phyloP scores from a whole-genome alignment of 2,797 vertebrate genomes.

The Brachyrhaphis roseni region DNA sequence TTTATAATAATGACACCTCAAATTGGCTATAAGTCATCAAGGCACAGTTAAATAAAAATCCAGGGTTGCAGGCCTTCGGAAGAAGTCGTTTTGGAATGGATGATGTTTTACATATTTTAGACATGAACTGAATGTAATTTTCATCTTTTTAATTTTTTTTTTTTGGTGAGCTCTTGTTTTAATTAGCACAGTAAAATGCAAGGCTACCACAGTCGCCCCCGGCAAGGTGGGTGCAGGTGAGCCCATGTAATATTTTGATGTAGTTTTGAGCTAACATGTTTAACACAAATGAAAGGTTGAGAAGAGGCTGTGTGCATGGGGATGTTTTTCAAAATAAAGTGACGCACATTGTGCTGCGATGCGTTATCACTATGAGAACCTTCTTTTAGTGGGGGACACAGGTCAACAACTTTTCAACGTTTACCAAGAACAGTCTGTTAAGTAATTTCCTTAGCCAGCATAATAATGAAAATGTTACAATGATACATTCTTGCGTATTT shows the following conservation, averaged over 20 bases:
- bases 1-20: conserved; percentile 10
- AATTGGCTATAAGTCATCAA: conserved; percentile 4
- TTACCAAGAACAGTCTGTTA: neutral
- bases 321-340: conserved; percentile 14
- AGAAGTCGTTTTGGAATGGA: conserved; percentile 30
- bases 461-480: neutral
- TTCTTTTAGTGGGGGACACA: conserved; percentile 11
- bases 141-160: no score
- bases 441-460: neutral
- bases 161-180: conserved; percentile 19
- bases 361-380: conserved; percentile 36
- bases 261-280: conserved; percentile 58
- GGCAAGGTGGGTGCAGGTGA: conserved; percentile 59
- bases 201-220: conserved; percentile 47
- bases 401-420: neutral
- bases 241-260: conserved; percentile 46
- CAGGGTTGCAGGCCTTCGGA: conserved; percentile 27
- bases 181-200: conserved; percentile 47
- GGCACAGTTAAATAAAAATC: conserved; percentile 5
- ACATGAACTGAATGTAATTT: conserved; percentile 35
- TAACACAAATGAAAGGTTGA: conserved; percentile 30
- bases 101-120: conserved; percentile 38
- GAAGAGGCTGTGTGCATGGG: conserved; percentile 6
- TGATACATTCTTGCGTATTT: neutral
- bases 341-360: conserved; percentile 25